phyloP scores from a whole-genome alignment of 2,113 vertebrate genomes.

The Seriola aureovittata region DNA sequence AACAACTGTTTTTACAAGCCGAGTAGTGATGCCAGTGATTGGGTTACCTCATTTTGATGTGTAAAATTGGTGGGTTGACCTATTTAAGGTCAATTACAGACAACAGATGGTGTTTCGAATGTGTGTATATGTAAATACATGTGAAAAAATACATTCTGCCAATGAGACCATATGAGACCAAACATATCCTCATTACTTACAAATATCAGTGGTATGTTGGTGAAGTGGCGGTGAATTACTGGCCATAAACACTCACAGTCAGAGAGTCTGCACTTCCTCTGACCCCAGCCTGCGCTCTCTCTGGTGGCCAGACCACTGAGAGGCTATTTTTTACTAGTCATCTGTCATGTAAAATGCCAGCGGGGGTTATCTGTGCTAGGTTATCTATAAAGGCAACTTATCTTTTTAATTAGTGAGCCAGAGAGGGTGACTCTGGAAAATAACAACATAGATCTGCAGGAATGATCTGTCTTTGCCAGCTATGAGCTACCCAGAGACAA shows the following conservation, averaged over 20 bases:
- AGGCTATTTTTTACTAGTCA: slow-evolving; percentile 66
- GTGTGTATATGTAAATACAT: not conserved
- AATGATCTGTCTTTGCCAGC: slow-evolving; percentile 59
- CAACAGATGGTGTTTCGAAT: not conserved
- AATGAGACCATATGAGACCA: not conserved
- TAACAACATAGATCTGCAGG: slow-evolving; percentile 62
- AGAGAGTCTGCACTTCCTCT: slow-evolving; percentile 69
- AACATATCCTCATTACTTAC: not conserved
- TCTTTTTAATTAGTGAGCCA: slow-evolving; percentile 72
- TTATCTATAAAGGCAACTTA: slow-evolving; percentile 72
- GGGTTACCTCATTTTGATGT: not conserved
- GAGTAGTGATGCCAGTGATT: not conserved
- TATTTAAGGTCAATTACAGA: slow-evolving; percentile 4
- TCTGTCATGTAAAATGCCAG: slow-evolving; percentile 71
- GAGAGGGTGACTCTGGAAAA: slow-evolving; percentile 63
- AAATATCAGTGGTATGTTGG: slow-evolving; percentile 47
- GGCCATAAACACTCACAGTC: slow-evolving; percentile 60
- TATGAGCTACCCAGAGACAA: slow-evolving; percentile 7
- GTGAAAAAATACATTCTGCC: not conserved
- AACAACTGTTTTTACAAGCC: slow-evolving; percentile 11
- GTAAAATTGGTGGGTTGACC: not conserved
- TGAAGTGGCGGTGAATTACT: slow-evolving; percentile 55
- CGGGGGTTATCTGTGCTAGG: slow-evolving; percentile 62
- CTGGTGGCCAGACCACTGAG: slow-evolving; percentile 61
- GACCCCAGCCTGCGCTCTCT: slow-evolving; percentile 61